Base-by-base conservation (phyloP, 2,797 vertebrate genomes). In the Hydrocynus forskahlii region DNA sequence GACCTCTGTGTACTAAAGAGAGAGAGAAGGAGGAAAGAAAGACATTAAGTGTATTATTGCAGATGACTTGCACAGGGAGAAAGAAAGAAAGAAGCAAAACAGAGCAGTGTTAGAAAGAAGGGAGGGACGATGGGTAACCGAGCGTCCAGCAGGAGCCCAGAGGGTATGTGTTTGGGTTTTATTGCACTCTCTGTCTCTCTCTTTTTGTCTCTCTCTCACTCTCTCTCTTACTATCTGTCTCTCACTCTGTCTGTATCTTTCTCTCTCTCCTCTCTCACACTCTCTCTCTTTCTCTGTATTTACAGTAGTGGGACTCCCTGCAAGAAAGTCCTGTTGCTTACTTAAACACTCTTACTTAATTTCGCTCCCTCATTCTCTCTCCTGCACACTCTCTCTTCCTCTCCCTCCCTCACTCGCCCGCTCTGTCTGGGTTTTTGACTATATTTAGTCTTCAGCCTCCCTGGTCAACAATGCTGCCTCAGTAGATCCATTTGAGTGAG, bases 361-460 rank as follows among this genome's bases (percentile, higher is more conserved):
- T 64, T 77, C 59, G 77, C 80, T 86, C 89, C 29, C 29, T 29
- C 29, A 82, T 82, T 87, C 88, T 88, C 89, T 88, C 90, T 89
- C 54, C 67, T 81, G 81, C 86, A 67, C 14, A 66, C 83, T 8
- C 68, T n/a, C 90, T 82, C 88, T 60, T 21, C 12, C 21, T 60
- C 23, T n/a, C n/a, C 10, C 21, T 25, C 59, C 0, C 21, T 25
- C 59, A 69, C 84, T 78, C 87, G 74, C 78, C 19, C 81, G 88
- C 90, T 6, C 77, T 43, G 83, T 91, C 85, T 92, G 92, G 55
- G 87, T 83, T 91, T 93, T 91, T 94, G 93, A 95, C 95, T 97
- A 97, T 96, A 96, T 97, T 96, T 97, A 97, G 95, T 91, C 93
- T 91, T 91, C 84, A 86, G 90, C 83, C 88, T 91, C 91, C 88